Conservation (phyloP, 2,113 vertebrate species). For the Euleptes europaea region DNA sequence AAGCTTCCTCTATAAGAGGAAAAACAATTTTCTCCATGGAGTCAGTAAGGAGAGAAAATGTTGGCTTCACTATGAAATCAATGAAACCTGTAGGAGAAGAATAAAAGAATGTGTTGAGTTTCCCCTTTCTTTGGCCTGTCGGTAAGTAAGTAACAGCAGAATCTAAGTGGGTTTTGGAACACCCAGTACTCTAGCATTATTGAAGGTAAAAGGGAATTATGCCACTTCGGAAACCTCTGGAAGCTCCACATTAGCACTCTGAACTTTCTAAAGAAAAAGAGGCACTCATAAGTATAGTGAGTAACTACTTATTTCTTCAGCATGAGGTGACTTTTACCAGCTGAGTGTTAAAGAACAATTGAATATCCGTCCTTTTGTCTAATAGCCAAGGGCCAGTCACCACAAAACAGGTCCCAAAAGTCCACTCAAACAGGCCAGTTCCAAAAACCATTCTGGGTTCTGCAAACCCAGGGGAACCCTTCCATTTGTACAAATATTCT, state of each 20-base stretch:
- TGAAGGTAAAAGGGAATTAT: neutral
- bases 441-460: too few species aligned
- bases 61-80: conserved; percentile 92
- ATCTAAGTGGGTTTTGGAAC: neutral
- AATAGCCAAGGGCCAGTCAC: too few species aligned
- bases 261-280: too few species aligned
- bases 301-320: conserved; percentile 1
- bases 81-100: conserved; percentile 82
- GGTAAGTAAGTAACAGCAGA: neutral
- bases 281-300: neutral
- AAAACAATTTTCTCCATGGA: conserved; percentile 96
- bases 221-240: neutral
- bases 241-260: neutral
- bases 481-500: too few species aligned
- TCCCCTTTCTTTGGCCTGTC: neutral
- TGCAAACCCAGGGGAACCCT: too few species aligned
- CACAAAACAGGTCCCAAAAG: neutral
- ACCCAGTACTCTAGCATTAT: neutral
- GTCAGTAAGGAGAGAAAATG: conserved; percentile 93
- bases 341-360: neutral
- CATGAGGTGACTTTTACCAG: neutral
- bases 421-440: neutral
- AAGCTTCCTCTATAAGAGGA: conserved; percentile 96
- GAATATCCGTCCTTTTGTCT: too few species aligned
- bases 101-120: neutral